Percentiles rank a stretch among this genome's conserved stretches.
phyloP scores from a whole-genome alignment of 2,113 vertebrate genomes.

The Etia nguti region DNA sequence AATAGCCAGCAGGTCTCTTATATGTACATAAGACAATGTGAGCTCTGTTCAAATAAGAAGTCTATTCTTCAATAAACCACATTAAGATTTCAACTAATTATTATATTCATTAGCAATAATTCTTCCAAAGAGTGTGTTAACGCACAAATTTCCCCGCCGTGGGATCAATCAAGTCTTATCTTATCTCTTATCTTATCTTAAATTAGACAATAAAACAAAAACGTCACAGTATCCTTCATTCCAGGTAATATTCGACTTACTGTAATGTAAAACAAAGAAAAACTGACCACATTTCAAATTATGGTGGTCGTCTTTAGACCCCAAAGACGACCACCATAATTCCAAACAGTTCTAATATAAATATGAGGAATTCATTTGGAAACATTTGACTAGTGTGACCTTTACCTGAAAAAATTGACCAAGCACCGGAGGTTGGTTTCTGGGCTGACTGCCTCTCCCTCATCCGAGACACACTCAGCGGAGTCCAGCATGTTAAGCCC shows the following conservation, averaged over 20 bases:
- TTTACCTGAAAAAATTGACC: slow-evolving; percentile 90
- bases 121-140: neutral
- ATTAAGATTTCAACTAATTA: neutral
- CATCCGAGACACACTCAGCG: slow-evolving; percentile 55
- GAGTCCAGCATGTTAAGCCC: slow-evolving; percentile 52
- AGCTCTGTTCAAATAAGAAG: neutral
- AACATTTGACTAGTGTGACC: neutral
- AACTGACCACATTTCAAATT: neutral
- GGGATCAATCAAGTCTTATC: too few species aligned
- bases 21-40: neutral
- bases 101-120: neutral
- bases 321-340: neutral
- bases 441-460: slow-evolving; percentile 77
- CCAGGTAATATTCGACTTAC: neutral
- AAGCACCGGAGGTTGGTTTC: slow-evolving; percentile 93
- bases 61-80: neutral
- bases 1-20: neutral
- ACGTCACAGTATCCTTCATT: neutral
- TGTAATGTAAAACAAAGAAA: neutral
- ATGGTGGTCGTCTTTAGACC: neutral
- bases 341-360: neutral
- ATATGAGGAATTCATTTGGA: neutral
- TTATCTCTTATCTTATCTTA: too few species aligned
- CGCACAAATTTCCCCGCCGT: too few species aligned
- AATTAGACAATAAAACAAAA: neutral